Evolutionary conservation across 2,113 vertebrate genomes (phyloP).

Genomic region (Tachysurus vachellii): DNA sequence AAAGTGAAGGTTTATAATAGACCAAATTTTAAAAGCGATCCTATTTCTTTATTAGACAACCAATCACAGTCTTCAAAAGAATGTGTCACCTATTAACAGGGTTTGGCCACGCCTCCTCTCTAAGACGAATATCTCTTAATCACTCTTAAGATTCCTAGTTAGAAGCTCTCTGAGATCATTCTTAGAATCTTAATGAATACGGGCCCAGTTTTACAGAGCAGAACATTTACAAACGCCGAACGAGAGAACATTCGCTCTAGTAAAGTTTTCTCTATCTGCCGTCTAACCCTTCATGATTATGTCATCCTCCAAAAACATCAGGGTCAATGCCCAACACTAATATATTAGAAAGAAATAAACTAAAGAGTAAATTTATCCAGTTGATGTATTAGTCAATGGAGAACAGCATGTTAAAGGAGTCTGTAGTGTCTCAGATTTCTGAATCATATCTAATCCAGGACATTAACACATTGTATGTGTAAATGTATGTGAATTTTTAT

Average conservation of each 20-base stretch:
- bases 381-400: background rate
- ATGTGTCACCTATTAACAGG: too few species aligned
- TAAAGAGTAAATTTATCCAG: background rate
- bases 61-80: too few species aligned
- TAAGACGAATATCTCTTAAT: too few species aligned
- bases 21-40: too few species aligned
- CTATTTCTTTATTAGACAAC: too few species aligned
- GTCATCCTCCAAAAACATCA: background rate
- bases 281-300: background rate
- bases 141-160: too few species aligned
- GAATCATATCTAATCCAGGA: conserved; percentile 4
- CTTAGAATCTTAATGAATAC: too few species aligned
- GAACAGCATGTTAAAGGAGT: background rate
- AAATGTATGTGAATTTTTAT: background rate
- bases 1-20: too few species aligned
- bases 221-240: background rate
- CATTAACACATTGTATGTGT: background rate
- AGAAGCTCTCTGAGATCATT: too few species aligned
- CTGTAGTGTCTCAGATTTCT: conserved; percentile 3
- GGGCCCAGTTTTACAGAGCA: background rate
- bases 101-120: too few species aligned
- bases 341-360: background rate
- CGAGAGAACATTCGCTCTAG: background rate
- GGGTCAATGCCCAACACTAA: background rate
- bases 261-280: conserved; percentile 9